Evolutionary conservation across 2,113 vertebrate species (phyloP), one percentile per base, ranked within the genome.

Genomic region (Girardinichthys multiradiatus): DNA sequence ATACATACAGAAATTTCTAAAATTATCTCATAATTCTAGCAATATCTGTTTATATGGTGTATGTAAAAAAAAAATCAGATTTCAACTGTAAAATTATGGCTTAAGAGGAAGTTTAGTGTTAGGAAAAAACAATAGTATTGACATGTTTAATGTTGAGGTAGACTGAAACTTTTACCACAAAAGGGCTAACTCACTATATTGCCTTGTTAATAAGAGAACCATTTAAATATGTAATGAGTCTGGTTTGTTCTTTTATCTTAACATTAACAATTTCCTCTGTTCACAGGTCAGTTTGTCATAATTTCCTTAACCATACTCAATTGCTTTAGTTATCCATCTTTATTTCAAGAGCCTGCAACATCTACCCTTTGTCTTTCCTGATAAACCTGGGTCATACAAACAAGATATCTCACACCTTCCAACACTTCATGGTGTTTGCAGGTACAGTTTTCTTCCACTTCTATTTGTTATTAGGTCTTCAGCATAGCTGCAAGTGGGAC

Each of bases 401-500:
- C 75, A 96, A 92, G 91, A 95, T 96, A 76, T 92, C 95, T 13
- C 29, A 81, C 85, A 92, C 89, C 58, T 94, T 95, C 37, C 95
- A 96, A 69, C 95, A 96, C 86, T 96, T 97, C 94, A 95, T 96
- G 95, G 94, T 94, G 93, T 95, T 96, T 86, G 94, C 96, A 95
- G 96, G 95, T 97, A 93, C n/a, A 35, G 35, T 45, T 62, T 68
- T 37, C n/a, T 57, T 54, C 27, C 24, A 1, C 21, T 58, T 64
- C 64, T 54, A 54, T 24, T n/a, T 17, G 24, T 24, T n/a, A 3
- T 24, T n/a, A 24, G 9, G 48, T 51, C 48, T 39, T 28, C 10
- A 10, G 1, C 6, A 62, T 27, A 8, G 2, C 4, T 60, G 13
- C 7, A 19, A 17, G 31, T 66, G 21, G 31, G 28, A 42, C 48